These are phyloP conservation scores for Takifugu rubripes DNA, from an alignment of 2,797 vertebrate genomes.

Conservation along the genomic window DNA sequence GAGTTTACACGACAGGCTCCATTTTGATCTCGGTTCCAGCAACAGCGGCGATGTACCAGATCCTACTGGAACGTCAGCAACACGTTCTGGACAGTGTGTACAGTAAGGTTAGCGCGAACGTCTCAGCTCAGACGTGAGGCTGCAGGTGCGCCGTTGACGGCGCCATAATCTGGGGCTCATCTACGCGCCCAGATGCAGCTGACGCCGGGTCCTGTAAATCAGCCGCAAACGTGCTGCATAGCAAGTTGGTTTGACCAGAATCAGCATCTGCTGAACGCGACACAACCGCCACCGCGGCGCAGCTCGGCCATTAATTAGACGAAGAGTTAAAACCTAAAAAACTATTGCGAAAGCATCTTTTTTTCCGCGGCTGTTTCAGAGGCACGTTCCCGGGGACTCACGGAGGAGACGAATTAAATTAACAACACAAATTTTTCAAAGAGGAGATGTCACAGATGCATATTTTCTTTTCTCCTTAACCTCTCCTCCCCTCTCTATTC, in stretches of 20 bases:
- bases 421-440: constrained; percentile 19
- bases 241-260: constrained; percentile 38
- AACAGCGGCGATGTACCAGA: constrained; percentile 23
- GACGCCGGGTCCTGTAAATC: constrained; percentile 50
- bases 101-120: constrained; percentile 13
- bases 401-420: background rate
- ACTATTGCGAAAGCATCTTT: too few relatives aligned
- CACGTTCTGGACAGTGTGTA: background rate
- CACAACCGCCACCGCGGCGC: constrained; percentile 11
- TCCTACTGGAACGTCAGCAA: constrained; percentile 1
- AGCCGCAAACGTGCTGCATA: constrained; percentile 33
- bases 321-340: too few relatives aligned
- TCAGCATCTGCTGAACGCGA: constrained; percentile 46
- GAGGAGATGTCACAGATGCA: constrained; percentile 25
- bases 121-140: constrained; percentile 14
- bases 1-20: constrained; percentile 68
- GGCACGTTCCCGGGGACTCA: background rate
- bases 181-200: constrained; percentile 40
- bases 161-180: constrained; percentile 35
- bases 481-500: constrained; percentile 26
- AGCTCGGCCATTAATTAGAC: background rate
- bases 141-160: constrained; percentile 41
- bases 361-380: too few relatives aligned
- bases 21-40: constrained; percentile 64
- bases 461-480: constrained; percentile 34